Percentiles rank a stretch among this genome's conserved stretches.
These are phyloP conservation scores for Marronus borbonicus DNA, from an alignment of 2,888 invertebrate genomes.

Conservation along the genomic window DNA sequence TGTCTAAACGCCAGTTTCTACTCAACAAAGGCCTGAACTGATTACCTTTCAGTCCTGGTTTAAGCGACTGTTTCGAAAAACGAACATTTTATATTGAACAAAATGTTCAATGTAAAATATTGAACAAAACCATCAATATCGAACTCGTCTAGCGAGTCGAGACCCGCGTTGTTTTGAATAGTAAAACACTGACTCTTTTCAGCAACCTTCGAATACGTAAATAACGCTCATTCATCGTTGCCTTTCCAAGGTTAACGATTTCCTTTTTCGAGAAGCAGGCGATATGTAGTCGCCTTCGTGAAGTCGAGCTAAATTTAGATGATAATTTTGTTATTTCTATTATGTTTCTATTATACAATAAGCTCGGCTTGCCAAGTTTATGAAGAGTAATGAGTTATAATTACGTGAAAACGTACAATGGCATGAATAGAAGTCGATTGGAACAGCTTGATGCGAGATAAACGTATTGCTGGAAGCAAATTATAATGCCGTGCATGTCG, in stretches of 20 bases:
- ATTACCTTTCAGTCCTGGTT: no score
- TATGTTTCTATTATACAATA: slow-evolving; percentile 17
- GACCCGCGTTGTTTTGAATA: not conserved
- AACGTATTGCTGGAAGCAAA: slow-evolving; percentile 23
- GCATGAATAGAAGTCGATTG: slow-evolving; percentile 38
- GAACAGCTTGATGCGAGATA: slow-evolving; percentile 27
- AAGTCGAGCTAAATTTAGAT: slow-evolving; percentile 23
- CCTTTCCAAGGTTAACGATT: slow-evolving; percentile 11
- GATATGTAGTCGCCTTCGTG: not conserved
- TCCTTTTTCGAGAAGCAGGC: not conserved
- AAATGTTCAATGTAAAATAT: not conserved
- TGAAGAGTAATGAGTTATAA: slow-evolving; percentile 36
- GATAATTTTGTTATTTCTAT: slow-evolving; percentile 22
- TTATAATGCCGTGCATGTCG: slow-evolving; percentile 24
- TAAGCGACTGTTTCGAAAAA: not conserved
- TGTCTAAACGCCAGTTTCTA: no score
- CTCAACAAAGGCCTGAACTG: no score
- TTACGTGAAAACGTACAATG: slow-evolving; percentile 18
- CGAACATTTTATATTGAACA: not conserved
- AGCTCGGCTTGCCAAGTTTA: slow-evolving; percentile 8
- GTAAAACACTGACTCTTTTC: not conserved
- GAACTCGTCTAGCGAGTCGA: slow-evolving; percentile 12
- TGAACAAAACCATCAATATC: slow-evolving; percentile 10
- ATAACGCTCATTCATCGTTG: not conserved
- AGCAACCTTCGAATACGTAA: not conserved